A percentile compares a stretch with the other conserved stretches of the same genome.
These are phyloP conservation scores for Pandemis corylana DNA, from an alignment of 2,888 invertebrate genomes.

Conservation along the genomic window DNA sequence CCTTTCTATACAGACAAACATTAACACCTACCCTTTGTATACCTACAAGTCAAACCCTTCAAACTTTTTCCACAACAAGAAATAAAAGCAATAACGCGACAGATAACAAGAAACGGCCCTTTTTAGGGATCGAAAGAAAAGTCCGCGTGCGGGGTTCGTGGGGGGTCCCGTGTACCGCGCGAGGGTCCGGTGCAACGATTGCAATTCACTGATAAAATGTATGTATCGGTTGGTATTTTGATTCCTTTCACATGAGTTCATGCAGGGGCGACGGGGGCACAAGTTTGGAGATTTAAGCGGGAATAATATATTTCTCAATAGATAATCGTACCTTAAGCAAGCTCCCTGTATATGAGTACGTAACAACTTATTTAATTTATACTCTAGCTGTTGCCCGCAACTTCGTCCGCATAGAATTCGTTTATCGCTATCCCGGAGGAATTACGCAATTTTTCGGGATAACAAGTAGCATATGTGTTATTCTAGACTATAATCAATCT, in stretches of 20 bases:
- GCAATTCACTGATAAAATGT: constrained; percentile 64
- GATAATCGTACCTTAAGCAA: too few relatives aligned
- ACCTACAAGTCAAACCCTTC: background rate
- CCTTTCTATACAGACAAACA: background rate
- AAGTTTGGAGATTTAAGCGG: constrained; percentile 7
- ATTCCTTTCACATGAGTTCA: constrained; percentile 64
- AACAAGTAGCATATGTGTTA: too few relatives aligned
- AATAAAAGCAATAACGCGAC: constrained; percentile 42
- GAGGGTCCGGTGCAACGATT: constrained; percentile 67
- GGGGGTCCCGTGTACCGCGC: constrained; percentile 41
- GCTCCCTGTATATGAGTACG: too few relatives aligned
- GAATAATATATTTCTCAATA: background rate
- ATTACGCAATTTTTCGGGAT: too few relatives aligned
- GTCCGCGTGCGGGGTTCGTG: constrained; percentile 29
- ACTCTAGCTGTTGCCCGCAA: too few relatives aligned
- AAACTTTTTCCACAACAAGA: constrained; percentile 32
- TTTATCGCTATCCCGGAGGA: too few relatives aligned
- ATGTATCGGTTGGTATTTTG: constrained; percentile 64
- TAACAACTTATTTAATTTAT: too few relatives aligned
- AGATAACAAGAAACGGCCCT: constrained; percentile 50
- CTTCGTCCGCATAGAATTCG: too few relatives aligned
- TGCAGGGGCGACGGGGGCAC: constrained; percentile 46
- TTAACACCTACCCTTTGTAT: background rate
- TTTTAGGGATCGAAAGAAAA: constrained; percentile 49
- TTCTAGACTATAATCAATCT: too few relatives aligned